Evolutionary conservation across 2,113 vertebrate species (phyloP).

Genomic region (Tonatia bakeri): DNA sequence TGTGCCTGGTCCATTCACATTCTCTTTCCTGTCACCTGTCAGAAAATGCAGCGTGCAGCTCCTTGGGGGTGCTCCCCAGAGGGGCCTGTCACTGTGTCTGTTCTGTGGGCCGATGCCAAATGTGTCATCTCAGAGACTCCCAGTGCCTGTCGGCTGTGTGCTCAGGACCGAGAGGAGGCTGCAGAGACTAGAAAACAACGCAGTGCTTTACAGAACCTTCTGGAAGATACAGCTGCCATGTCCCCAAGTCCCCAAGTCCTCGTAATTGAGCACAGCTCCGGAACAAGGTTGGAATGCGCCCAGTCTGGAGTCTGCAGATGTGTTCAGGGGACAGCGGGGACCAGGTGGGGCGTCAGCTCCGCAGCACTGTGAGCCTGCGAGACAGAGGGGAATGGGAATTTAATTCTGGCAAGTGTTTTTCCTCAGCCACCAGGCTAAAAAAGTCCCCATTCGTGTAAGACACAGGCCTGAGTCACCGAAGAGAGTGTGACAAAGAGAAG

Average conservation of each 20-base stretch:
- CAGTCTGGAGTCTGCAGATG: background rate
- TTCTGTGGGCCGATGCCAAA: background rate
- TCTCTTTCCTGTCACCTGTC: background rate
- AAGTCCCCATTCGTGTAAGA: background rate
- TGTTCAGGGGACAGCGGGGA: background rate
- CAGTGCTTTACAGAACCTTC: background rate
- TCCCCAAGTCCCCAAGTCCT: accelerated
- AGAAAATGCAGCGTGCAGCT: background rate
- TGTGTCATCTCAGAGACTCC: background rate
- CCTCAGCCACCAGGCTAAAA: constrained; percentile 45
- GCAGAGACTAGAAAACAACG: background rate
- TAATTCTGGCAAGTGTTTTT: background rate
- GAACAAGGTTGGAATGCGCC: accelerated
- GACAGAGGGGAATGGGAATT: background rate
- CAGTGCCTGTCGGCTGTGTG: background rate
- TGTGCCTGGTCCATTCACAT: background rate
- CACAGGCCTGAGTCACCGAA: constrained; percentile 39
- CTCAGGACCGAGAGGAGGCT: background rate
- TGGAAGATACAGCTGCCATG: background rate
- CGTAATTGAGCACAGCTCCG: accelerated
- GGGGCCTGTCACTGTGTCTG: background rate
- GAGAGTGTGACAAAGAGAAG: background rate
- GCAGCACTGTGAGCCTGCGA: accelerated
- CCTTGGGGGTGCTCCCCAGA: background rate
- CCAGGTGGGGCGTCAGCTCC: background rate